Percentiles rank a stretch among this genome's conserved stretches.
phyloP scores from a whole-genome alignment of 1,140 invertebrate genomes.

The Cephus cinctus region DNA sequence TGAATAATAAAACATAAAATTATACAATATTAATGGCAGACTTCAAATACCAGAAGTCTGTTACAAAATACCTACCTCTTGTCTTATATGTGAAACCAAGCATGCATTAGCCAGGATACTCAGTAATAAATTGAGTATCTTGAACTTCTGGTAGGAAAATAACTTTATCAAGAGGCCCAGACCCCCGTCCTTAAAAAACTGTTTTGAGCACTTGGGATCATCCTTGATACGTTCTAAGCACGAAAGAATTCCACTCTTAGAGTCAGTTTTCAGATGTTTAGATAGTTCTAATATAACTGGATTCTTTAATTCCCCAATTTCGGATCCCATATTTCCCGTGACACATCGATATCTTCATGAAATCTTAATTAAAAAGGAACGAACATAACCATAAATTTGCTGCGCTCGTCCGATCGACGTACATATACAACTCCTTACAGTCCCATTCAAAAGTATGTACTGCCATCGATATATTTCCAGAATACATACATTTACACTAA shows the following conservation, averaged over 20 bases:
- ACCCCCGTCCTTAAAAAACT: constrained; percentile 26
- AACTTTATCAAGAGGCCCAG: constrained; percentile 33
- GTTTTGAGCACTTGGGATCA: constrained; percentile 33
- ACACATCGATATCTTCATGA: too few relatives aligned
- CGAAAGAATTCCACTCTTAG: constrained; percentile 26
- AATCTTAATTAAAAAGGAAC: too few relatives aligned
- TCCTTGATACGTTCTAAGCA: constrained; percentile 34
- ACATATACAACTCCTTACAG: too few relatives aligned
- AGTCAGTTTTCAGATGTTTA: constrained; percentile 27
- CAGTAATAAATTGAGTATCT: constrained; percentile 35
- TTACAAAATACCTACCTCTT: constrained; percentile 31
- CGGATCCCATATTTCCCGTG: constrained; percentile 27
- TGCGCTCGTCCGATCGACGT: too few relatives aligned
- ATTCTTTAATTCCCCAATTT: constrained; percentile 22
- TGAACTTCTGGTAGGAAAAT: constrained; percentile 28
- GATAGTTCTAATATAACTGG: constrained; percentile 25
- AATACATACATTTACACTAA: too few relatives aligned
- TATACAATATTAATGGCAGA: constrained; percentile 2
- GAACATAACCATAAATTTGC: too few relatives aligned
- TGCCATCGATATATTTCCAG: too few relatives aligned
- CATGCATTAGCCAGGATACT: constrained; percentile 45
- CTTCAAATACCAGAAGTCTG: background rate
- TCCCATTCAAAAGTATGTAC: too few relatives aligned
- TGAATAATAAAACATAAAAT: constrained; percentile 21
- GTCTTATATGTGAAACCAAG: constrained; percentile 27